A percentile compares a stretch with the other conserved stretches of the same genome.
These are phyloP conservation scores for Ctenopoma multispine DNA, from an alignment of 2,797 vertebrate genomes.

Conservation along the genomic window DNA sequence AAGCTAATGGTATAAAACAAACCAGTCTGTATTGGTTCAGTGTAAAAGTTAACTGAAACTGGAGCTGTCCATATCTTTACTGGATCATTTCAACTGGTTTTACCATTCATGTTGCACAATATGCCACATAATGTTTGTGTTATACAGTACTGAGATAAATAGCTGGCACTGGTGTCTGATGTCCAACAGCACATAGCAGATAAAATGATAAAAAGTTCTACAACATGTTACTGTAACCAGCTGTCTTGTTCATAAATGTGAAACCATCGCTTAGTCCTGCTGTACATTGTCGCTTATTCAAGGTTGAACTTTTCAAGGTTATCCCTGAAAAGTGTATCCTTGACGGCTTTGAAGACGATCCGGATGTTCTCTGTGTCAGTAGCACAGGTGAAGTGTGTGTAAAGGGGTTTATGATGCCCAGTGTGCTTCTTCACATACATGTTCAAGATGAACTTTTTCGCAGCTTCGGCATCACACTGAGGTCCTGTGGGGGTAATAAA, in stretches of 20 bases:
- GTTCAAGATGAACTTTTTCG: conserved; percentile 87
- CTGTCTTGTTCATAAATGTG: background rate
- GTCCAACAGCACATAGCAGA: conserved; percentile 13
- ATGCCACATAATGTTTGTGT: background rate
- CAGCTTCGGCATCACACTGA: conserved; percentile 78
- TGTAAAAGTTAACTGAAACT: background rate
- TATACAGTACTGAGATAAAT: conserved; percentile 20
- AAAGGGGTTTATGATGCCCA: conserved; percentile 84
- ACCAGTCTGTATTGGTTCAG: background rate
- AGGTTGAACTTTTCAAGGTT: conserved; percentile 84
- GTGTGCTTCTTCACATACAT: conserved; percentile 84
- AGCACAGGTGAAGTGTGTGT: conserved; percentile 89
- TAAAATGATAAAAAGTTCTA: conserved; percentile 11
- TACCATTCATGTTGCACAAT: background rate
- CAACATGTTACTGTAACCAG: conserved; percentile 8
- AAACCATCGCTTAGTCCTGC: background rate
- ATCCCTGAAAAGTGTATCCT: conserved; percentile 86
- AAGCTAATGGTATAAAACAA: background rate
- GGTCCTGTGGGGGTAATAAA: conserved; percentile 78
- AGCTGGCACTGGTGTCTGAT: conserved; percentile 22
- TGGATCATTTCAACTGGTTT: background rate
- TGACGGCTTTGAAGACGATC: conserved; percentile 88
- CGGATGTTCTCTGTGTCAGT: conserved; percentile 91
- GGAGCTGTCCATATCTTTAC: background rate
- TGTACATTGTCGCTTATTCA: conserved; percentile 47